Base-by-base conservation (phyloP, 2,888 invertebrate species). In the Cataglyphis altisquamis region DNA sequence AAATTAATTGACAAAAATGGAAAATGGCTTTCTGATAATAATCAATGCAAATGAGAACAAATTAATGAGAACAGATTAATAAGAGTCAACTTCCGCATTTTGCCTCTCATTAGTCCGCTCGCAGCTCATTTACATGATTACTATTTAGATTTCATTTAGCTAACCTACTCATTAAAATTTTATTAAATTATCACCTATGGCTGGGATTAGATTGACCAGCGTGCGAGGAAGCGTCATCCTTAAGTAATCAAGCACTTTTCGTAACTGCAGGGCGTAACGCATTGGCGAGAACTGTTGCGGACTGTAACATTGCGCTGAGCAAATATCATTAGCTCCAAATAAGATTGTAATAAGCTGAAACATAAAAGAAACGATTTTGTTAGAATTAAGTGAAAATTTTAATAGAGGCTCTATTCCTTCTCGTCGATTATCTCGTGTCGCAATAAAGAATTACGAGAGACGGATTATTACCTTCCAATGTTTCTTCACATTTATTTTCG, bases 281-380 rank as follows among this genome's bases (percentile, higher is more conserved):
- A 95, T 92, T 0, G 97, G 96, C 0, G 97, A 97, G 86, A 95
- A 96, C 29, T 91, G 86, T 15, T 88, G 84, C 0, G 93, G 93
- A 86, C 88, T 92, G 88, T 93, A 95, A 91, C 97, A 97, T 83
- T 97, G 97, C 0, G 96, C 97, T 0, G 97, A 97, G 91, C 97
- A 97, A 66, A 97, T 95, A 93, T 97, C 97, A 93, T 97, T 97
- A 84, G 97, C 97, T 0, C 97, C 97, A 87, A 97, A 97, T 93
- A 97, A 96, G 68, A 97, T 95, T 0, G 97, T 97, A 70, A 97
- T 95, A 96, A 95, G 89, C 95, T 95, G 91, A 9, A 81, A 83
- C 1, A 74, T 32, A 41, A 1, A 29, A 15, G 60, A 36, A 48
- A 18, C 5, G 36, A n/a, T 32, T 25, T 45, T 39, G 3, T 70